Conservation (phyloP, 1,140 invertebrate genomes). For the Tribolium madens region DNA sequence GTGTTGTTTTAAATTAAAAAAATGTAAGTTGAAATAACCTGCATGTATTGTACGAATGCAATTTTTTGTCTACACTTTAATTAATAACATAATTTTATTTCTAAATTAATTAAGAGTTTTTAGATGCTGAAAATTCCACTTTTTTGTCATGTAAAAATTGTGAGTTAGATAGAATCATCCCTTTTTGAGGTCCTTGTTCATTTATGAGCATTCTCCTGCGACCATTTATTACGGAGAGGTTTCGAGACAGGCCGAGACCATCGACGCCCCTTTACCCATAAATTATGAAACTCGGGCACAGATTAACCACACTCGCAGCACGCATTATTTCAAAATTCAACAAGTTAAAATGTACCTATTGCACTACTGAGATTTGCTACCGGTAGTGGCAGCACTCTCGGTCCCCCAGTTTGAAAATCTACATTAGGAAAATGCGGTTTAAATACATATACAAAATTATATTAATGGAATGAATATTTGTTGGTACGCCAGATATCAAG, state of each 20-base stretch:
- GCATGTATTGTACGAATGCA: no score
- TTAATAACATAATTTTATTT: no score
- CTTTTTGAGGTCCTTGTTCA: constrained; percentile 5
- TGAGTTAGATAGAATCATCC: not conserved
- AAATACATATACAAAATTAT: constrained; percentile 3
- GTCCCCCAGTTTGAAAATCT: not conserved
- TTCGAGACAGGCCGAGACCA: constrained; percentile 10
- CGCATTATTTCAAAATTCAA: constrained; percentile 45
- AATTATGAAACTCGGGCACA: constrained; percentile 42
- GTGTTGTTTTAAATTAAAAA: no score
- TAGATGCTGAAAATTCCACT: no score
- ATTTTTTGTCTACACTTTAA: no score
- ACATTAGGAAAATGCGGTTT: not conserved
- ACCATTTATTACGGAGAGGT: constrained; percentile 18
- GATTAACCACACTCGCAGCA: constrained; percentile 43
- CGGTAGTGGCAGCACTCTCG: not conserved
- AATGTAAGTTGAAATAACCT: no score
- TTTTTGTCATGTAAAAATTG: no score
- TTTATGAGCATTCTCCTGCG: constrained; percentile 13
- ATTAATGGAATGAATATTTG: constrained; percentile 13
- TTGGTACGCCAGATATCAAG: no score
- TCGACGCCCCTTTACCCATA: constrained; percentile 32
- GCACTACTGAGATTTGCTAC: constrained; percentile 17
- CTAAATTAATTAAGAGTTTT: no score
- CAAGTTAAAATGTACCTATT: constrained; percentile 41